These are phyloP conservation scores for Oreocharis arfaki DNA, from an alignment of 2,113 vertebrate genomes.

Conservation along the genomic window DNA sequence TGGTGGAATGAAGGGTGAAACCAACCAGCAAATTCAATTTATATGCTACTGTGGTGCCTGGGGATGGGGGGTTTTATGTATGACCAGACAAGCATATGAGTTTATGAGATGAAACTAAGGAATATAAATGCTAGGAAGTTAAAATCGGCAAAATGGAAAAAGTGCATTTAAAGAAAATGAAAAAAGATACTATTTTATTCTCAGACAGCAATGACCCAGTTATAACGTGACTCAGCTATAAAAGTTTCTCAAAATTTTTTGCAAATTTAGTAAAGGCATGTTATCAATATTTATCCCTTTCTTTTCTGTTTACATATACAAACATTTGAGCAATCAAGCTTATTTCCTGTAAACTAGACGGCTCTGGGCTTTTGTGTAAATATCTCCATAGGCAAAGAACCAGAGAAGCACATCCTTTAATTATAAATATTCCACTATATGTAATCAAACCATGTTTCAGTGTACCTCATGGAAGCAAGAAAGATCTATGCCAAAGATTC, in stretches of 20 bases:
- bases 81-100: not conserved
- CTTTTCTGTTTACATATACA: not conserved
- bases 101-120: conserved; percentile 16
- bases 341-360: not conserved
- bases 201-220: not conserved
- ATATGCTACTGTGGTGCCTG: not conserved
- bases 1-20: not conserved
- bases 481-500: not conserved
- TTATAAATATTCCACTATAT: not conserved
- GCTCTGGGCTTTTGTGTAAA: not conserved
- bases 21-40: conserved; percentile 34
- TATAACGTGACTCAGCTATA: fast-evolving
- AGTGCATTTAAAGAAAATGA: not conserved
- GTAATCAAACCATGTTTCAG: not conserved
- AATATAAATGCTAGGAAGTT: not conserved
- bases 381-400: not conserved
- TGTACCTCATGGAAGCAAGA: not conserved
- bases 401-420: not conserved
- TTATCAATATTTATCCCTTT: not conserved
- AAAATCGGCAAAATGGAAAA: not conserved
- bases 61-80: not conserved
- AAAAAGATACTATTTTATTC: not conserved
- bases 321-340: not conserved
- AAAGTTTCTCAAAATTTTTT: not conserved
- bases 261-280: not conserved